A percentile compares a stretch with the other conserved stretches of the same genome.
phyloP scores from a whole-genome alignment of 1,140 invertebrate species.

The Drosophila parabipectinata region DNA sequence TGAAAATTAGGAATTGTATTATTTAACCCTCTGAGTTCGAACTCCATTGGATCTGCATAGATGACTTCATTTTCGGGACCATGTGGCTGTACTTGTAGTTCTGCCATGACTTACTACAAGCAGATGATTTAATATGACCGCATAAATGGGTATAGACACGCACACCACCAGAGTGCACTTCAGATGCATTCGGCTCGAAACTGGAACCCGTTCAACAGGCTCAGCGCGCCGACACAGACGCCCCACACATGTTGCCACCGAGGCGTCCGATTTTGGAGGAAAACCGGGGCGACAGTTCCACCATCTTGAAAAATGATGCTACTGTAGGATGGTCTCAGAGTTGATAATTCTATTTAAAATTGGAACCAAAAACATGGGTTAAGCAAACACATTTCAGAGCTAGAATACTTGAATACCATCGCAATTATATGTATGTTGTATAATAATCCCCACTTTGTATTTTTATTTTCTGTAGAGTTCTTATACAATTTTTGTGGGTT shows the following conservation, averaged over 20 bases:
- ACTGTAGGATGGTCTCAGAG: neutral
- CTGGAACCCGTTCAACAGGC: conserved; percentile 33
- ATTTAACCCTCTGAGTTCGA: neutral
- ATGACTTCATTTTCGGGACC: conserved; percentile 59
- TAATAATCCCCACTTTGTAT: neutral
- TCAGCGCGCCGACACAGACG: conserved; percentile 29
- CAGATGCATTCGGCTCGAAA: conserved; percentile 56
- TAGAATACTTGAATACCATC: too few relatives aligned
- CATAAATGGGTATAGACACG: conserved; percentile 44
- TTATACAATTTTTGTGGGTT: neutral
- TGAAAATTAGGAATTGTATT: conserved; percentile 3
- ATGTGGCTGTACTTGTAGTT: conserved; percentile 54
- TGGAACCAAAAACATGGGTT: neutral
- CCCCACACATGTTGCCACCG: conserved; percentile 68
- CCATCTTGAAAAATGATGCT: conserved; percentile 71
- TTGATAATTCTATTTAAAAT: conserved; percentile 12
- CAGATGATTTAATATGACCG: conserved; percentile 81
- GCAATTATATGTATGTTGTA: neutral
- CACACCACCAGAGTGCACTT: conserved; percentile 53
- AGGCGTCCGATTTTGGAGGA: conserved; percentile 41
- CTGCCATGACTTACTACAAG: conserved; percentile 71
- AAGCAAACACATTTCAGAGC: neutral
- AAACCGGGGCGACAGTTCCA: conserved; percentile 27
- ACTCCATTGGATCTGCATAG: conserved; percentile 26
- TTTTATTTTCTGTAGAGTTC: neutral